phyloP scores from a whole-genome alignment of 2,113 vertebrate genomes.

The Odocoileus virginianus region DNA sequence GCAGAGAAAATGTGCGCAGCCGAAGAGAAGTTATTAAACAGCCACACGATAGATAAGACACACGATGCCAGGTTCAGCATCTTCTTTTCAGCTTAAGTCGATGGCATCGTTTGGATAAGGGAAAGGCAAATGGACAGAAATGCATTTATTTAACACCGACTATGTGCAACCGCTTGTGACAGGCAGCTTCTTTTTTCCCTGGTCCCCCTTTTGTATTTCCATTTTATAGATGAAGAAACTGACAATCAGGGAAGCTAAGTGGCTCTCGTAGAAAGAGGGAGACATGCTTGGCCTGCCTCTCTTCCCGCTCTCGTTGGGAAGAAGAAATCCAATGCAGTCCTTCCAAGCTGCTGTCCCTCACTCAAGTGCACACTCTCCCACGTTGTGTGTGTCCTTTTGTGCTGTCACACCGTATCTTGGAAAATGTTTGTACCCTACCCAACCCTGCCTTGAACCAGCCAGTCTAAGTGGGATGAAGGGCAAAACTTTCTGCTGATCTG shows the following conservation, averaged over 20 bases:
- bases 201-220: background rate
- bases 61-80: background rate
- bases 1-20: constrained; percentile 69
- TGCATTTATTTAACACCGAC: background rate
- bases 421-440: constrained; percentile 59
- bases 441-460: constrained; percentile 61
- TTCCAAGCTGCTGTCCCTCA: constrained; percentile 25
- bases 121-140: background rate
- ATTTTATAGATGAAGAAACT: background rate
- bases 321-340: background rate
- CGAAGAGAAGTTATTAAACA: constrained; percentile 66
- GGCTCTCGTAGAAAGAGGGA: background rate
- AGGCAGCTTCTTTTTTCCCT: background rate
- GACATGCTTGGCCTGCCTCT: too few species aligned
- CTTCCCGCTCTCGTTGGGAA: background rate
- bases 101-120: background rate
- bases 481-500: background rate
- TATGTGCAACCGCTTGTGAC: background rate
- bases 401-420: constrained; percentile 46
- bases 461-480: constrained; percentile 57
- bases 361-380: background rate
- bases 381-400: constrained; percentile 53
- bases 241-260: background rate
- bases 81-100: background rate
- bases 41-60: background rate